Evolutionary conservation across 1,140 invertebrate species (phyloP), one percentile per base, ranked within the genome.

Genomic region (Brachionus rotundiformis): DNA sequence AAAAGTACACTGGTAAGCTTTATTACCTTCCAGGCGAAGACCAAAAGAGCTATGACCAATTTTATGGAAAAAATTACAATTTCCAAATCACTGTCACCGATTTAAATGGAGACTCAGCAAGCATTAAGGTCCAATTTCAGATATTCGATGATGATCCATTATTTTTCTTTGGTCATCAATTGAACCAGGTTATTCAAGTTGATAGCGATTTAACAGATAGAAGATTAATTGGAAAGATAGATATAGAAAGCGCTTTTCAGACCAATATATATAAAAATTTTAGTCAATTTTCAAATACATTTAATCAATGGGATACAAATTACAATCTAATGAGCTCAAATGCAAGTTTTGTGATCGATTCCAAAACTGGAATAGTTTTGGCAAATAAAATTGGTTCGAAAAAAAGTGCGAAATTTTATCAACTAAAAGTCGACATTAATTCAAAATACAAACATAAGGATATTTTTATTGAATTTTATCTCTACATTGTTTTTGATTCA

Each of bases 141-240:
- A 3, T 73, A 73, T 27, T 44, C 19, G 36, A 73, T 44, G 68
- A 73, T 27, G 68, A 73, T 44, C 68, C 68, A 13, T 11, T 73
- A 0, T 19, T 3, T 2, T 44, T 44, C 4, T 73, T 73, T 25
- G 68, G 63, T 0, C 2, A 41, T 8, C 41, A 73, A 19, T 44
- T 73, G 23, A 47, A 19, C 33, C 33, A 41, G 10, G 13, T 25
- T 25, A 44, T 73, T 73, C 23, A 44, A 44, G 25, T 73, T 19
- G 25, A 11, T 8, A 6, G 25, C 11, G 23, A 23, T 16, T 7
- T 27, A 27, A 8, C 11, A 0, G n/a, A 41, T 19, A 44, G 27
- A 13, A 16, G 44, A 73, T 8, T 73, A 13, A 73, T 73, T 33
- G 68, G 68, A 2, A 73, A 44, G 10, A 44, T 73, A 25, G 68